phyloP scores from a whole-genome alignment of 2,888 invertebrate genomes.

The Rhabditoides inermis region DNA sequence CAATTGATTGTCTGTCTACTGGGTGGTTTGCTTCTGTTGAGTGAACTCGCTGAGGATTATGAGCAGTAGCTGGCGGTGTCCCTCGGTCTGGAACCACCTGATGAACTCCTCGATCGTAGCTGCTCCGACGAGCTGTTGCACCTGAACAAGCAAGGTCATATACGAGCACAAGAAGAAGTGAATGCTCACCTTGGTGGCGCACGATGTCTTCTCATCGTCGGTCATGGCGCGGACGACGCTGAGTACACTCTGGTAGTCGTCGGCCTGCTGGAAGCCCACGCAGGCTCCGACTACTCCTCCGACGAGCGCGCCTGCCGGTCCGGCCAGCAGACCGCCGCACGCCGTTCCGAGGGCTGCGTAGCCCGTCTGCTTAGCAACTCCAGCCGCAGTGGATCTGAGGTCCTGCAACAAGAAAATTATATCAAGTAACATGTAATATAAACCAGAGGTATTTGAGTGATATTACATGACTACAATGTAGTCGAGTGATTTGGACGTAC shows the following conservation, averaged over 20 bases:
- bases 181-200: constrained; percentile 1
- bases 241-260: constrained; percentile 6
- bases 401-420: constrained; percentile 2
- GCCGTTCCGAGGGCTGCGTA: constrained; percentile 7
- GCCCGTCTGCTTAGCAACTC: constrained; percentile 9
- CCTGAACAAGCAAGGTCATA: not conserved
- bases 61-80: constrained; percentile 8
- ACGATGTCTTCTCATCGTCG: constrained; percentile 1
- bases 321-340: constrained; percentile 6
- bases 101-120: constrained; percentile 10
- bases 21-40: too few relatives aligned
- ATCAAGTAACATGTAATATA: too few relatives aligned
- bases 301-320: constrained; percentile 7
- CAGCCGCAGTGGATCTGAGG: constrained; percentile 2
- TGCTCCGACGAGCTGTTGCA: constrained; percentile 8
- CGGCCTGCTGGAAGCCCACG: constrained; percentile 5
- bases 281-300: constrained; percentile 5
- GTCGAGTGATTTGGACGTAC: too few relatives aligned
- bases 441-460: too few relatives aligned
- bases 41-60: constrained; percentile 10
- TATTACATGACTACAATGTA: too few relatives aligned
- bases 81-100: constrained; percentile 9
- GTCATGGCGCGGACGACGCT: not conserved
- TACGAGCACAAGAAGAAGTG: not conserved
- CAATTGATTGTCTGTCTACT: too few relatives aligned